Conservation (phyloP, 2,797 vertebrate species). For the Helarctos malayanus region DNA sequence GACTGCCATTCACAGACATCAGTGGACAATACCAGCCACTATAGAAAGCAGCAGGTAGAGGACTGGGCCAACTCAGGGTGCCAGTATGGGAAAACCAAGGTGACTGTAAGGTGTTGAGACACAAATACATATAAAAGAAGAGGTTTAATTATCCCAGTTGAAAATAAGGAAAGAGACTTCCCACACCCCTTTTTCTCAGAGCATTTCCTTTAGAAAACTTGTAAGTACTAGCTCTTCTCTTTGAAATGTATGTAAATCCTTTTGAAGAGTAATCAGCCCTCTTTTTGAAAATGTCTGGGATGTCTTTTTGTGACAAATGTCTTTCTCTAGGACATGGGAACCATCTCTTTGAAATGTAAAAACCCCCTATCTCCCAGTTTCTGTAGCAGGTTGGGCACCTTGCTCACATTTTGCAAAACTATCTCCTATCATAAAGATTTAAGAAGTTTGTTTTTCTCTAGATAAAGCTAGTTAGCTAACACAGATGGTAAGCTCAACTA, state of each 20-base stretch:
- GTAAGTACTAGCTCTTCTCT: background rate
- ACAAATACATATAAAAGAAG: background rate
- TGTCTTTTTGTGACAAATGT: background rate
- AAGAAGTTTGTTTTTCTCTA: background rate
- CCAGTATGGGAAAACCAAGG: background rate
- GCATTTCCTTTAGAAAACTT: conserved; percentile 2
- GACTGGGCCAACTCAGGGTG: background rate
- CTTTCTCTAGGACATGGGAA: background rate
- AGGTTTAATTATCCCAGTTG: background rate
- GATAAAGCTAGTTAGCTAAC: background rate
- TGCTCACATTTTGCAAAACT: background rate
- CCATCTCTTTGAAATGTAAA: background rate
- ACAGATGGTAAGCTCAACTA: background rate
- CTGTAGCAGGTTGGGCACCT: background rate
- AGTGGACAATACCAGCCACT: background rate
- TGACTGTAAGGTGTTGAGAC: background rate
- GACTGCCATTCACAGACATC: background rate
- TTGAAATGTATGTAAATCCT: background rate
- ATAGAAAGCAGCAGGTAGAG: background rate
- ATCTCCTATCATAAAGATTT: background rate
- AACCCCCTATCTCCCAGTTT: background rate
- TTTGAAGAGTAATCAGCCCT: background rate
- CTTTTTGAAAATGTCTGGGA: background rate
- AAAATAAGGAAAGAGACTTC: background rate
- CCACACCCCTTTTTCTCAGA: background rate